These are phyloP conservation scores for Eupeodes corollae DNA, from an alignment of 1,140 invertebrate species.

Conservation along the genomic window DNA sequence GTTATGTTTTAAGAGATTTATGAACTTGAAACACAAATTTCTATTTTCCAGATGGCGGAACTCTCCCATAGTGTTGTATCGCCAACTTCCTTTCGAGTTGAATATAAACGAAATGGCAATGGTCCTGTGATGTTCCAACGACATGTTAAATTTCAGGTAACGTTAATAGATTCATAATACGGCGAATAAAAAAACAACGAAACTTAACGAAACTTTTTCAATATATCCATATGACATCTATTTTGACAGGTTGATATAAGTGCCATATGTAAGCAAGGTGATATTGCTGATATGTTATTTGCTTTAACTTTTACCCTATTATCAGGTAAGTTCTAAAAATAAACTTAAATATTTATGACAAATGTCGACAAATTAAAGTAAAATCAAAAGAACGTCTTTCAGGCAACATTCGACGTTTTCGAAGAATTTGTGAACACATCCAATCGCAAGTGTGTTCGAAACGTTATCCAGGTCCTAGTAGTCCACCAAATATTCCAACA, in stretches of 20 bases:
- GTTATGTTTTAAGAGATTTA: too few relatives aligned
- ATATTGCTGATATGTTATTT: slow-evolving; percentile 73
- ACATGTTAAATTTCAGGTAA: slow-evolving; percentile 88
- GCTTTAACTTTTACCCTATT: slow-evolving; percentile 92
- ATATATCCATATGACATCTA: background rate
- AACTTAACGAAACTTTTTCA: background rate
- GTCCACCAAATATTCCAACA: slow-evolving; percentile 54
- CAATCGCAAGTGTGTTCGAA: slow-evolving; percentile 71
- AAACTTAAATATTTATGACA: background rate
- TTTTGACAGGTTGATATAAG: slow-evolving; percentile 50
- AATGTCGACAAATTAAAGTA: background rate
- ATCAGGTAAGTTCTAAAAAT: slow-evolving; percentile 56
- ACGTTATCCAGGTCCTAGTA: slow-evolving; percentile 41
- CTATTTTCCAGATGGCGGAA: slow-evolving; percentile 77
- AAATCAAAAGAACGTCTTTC: slow-evolving; percentile 13
- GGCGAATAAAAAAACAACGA: too few relatives aligned
- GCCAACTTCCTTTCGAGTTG: slow-evolving; percentile 94
- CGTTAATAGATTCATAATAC: background rate
- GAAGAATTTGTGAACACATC: slow-evolving; percentile 91
- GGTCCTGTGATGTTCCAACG: slow-evolving; percentile 92
- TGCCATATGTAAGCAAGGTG: slow-evolving; percentile 57
- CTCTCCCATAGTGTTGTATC: slow-evolving; percentile 96
- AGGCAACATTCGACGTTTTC: slow-evolving; percentile 91
- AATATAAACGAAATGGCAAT: slow-evolving; percentile 88
- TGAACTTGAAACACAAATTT: background rate